Evolutionary conservation across 2,888 invertebrate genomes (phyloP).

Genomic region (Athalia circularis): DNA sequence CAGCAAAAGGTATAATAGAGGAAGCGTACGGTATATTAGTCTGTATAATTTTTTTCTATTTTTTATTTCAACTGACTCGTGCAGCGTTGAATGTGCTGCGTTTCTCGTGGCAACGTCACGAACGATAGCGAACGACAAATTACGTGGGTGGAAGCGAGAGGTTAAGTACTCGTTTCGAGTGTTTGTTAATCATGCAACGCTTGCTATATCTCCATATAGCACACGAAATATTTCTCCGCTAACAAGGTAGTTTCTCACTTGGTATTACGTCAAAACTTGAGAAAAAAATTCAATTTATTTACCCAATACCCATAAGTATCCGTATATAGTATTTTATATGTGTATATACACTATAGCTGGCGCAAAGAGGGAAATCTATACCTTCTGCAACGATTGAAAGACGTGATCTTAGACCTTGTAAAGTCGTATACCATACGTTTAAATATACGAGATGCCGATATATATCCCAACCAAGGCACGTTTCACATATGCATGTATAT

Average conservation of each 20-base stretch:
- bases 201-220: background rate
- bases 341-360: background rate
- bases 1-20: background rate
- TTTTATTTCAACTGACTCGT: background rate
- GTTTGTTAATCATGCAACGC: conserved; percentile 35
- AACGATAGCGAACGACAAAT: conserved; percentile 5
- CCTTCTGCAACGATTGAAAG: conserved; percentile 23
- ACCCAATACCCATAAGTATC: background rate
- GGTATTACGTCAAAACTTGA: conserved; percentile 13
- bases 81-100: background rate
- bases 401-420: conserved; percentile 34
- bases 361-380: background rate
- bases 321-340: background rate
- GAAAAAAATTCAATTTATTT: conserved; percentile 30
- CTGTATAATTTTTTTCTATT: background rate
- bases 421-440: conserved; percentile 32
- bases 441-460: conserved; percentile 26
- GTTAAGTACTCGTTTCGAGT: conserved; percentile 29
- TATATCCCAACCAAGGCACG: conserved; percentile 5
- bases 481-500: background rate
- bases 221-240: conserved; percentile 28
- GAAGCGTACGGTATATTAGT: background rate
- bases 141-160: conserved; percentile 29
- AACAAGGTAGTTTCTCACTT: conserved; percentile 40
- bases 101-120: conserved; percentile 8